A percentile compares a stretch with the other conserved stretches of the same genome.
Evolutionary conservation across 1,140 invertebrate species (phyloP).

Genomic region (Camponotus vicinus): DNA sequence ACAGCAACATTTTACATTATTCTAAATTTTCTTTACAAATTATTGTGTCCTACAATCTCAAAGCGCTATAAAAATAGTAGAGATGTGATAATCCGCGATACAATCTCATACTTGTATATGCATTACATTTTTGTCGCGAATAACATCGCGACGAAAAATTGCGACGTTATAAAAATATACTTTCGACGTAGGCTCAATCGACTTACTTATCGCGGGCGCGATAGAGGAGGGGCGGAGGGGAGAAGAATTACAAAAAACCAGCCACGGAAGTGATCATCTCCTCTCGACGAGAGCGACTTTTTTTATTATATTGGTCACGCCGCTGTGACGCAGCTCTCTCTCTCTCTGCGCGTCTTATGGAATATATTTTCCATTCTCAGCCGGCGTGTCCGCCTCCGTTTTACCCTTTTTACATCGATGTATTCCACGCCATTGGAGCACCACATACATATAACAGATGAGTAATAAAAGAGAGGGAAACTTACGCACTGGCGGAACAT

Average conservation of each 20-base stretch:
- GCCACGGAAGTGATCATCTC: constrained; percentile 32
- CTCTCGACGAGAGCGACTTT: neutral
- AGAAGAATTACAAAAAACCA: neutral
- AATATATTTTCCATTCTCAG: constrained; percentile 39
- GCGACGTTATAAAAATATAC: constrained; percentile 47
- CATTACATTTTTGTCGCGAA: neutral
- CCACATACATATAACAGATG: constrained; percentile 12
- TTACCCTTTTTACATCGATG: constrained; percentile 23
- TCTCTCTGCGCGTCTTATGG: constrained; percentile 7
- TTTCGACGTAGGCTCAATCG: constrained; percentile 6
- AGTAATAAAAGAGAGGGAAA: constrained; percentile 34
- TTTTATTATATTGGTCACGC: constrained; percentile 25
- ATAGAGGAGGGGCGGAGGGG: neutral
- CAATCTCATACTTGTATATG: neutral
- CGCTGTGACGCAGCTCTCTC: constrained; percentile 4
- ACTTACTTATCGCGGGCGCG: neutral
- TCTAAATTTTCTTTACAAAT: neutral
- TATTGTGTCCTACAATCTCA: neutral
- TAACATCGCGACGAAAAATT: constrained; percentile 28
- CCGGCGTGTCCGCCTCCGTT: constrained; percentile 31
- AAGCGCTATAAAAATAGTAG: neutral
- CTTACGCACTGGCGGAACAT: constrained; percentile 24
- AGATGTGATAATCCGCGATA: neutral
- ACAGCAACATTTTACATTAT: neutral
- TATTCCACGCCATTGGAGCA: constrained; percentile 31